Base-by-base conservation (phyloP, 1,140 invertebrate genomes). In the Panagrolaimus sp. region DNA sequence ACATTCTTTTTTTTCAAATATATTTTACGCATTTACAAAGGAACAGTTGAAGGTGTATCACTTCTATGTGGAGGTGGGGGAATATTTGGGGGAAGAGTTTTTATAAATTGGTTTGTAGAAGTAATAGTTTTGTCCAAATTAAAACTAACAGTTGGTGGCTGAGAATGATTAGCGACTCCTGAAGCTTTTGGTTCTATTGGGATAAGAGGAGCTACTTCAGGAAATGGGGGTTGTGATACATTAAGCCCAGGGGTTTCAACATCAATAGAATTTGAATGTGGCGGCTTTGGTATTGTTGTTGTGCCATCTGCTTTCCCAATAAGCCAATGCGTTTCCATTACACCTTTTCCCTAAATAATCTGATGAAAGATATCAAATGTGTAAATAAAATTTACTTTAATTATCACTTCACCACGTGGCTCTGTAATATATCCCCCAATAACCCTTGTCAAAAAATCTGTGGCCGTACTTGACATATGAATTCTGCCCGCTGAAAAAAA, bases 401-500 rank as follows among this genome's bases (percentile, higher is more conserved):
- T 70, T 46, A 71, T 70, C 26, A 71, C 67, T 70, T 71, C 70
- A 21, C 70, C 70, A 45, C 70, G 28, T 3, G 68, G 55, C 45
- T 71, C 70, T n/a, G 70, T 71, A 15, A 63, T 48, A 69, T 70
- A 71, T 43, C 70, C 70, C 15, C 70, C 70, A 55, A 70, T 45
- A n/a, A 70, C 55, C 12, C 43, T 69, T 28, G 45, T 71, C n/a
- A 71, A 46, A 43, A 52, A 71, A 38, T 68, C 67, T 43, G 71
- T 71, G 5, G 69, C 14, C 24, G 47, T 55, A 9, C n/a, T 43
- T 12, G 69, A 71, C 52, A 94, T 91, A 91, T 94, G 66, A 32
- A 67, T 67, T 32, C 52, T 26, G 1, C 66, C 66, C 5, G 66
- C 66, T 67, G 10, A 17, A 67, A 67, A n/a, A 9, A n/a, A n/a